These are phyloP conservation scores for Oscarella lobularis DNA, from an alignment of 37 sponge, comb jelly and placozoan genomes.

Conservation along the genomic window DNA sequence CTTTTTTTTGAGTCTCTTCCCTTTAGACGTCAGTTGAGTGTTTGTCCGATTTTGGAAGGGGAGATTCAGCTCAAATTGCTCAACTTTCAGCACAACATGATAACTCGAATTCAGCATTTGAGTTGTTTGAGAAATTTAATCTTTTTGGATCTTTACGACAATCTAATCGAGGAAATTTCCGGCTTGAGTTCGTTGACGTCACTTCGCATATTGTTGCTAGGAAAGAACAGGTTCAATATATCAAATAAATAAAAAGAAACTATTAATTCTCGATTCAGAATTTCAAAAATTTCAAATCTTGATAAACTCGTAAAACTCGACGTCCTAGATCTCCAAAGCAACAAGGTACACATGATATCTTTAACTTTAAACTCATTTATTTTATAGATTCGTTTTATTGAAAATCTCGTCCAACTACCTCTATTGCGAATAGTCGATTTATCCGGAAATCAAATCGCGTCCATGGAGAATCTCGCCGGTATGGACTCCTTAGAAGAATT, in stretches of 20 bases:
- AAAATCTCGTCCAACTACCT: constrained; percentile 48
- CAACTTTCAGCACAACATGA: constrained; percentile 91
- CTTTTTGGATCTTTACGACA: constrained; percentile 95
- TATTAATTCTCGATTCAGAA: too few species aligned
- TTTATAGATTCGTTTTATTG: constrained; percentile 57
- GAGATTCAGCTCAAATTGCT: constrained; percentile 74
- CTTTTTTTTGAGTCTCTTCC: neutral
- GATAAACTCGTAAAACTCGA: constrained; percentile 68
- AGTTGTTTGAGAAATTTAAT: constrained; percentile 55
- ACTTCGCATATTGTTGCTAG: constrained; percentile 90
- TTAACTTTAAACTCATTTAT: neutral
- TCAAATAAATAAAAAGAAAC: too few species aligned
- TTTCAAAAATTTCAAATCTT: constrained; percentile 60
- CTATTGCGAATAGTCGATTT: constrained; percentile 84
- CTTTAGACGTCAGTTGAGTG: constrained; percentile 49
- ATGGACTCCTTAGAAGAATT: constrained; percentile 69
- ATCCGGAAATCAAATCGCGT: constrained; percentile 81
- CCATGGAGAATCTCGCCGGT: constrained; percentile 40
- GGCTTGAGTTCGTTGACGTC: constrained; percentile 63
- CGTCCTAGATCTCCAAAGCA: constrained; percentile 96
- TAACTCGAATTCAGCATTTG: constrained; percentile 66
- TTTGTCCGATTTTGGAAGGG: constrained; percentile 79
- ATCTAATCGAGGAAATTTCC: constrained; percentile 73
- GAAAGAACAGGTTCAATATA: constrained; percentile 88
- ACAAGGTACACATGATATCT: constrained; percentile 61